Percentiles rank a stretch among this genome's conserved stretches.
These are phyloP conservation scores for Hemiscyllium ocellatum DNA, from an alignment of 2,113 vertebrate species.

Conservation along the genomic window DNA sequence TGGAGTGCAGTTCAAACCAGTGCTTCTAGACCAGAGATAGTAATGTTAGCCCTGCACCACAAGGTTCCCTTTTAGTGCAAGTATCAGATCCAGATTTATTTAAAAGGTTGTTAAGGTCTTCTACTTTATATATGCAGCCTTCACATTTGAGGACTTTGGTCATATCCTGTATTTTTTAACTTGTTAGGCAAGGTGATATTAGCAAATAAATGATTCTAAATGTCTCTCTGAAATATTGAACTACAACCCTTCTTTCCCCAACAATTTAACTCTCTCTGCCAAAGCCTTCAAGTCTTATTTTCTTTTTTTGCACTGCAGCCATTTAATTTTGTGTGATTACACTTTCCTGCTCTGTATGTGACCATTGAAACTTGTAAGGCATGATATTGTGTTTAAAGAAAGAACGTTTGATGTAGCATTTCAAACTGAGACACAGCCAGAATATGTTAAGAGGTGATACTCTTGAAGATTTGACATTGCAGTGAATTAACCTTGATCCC, in stretches of 20 bases:
- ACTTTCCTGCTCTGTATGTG: neutral
- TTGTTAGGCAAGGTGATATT: neutral
- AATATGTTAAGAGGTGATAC: neutral
- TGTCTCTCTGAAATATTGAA: neutral
- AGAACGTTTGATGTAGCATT: neutral
- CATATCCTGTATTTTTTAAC: slow-evolving; percentile 13
- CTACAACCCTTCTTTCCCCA: neutral
- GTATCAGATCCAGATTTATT: neutral
- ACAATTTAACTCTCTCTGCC: neutral
- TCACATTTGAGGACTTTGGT: neutral
- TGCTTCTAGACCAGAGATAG: too few relatives aligned
- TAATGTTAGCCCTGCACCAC: too few relatives aligned
- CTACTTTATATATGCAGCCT: neutral
- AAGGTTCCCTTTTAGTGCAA: neutral
- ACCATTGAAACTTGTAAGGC: neutral
- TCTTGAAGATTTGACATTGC: neutral
- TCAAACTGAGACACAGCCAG: neutral
- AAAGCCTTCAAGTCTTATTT: neutral
- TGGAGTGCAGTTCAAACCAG: too few relatives aligned
- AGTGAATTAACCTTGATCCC: neutral
- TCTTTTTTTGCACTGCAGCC: neutral
- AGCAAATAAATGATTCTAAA: slow-evolving; percentile 2
- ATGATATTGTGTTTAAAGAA: neutral
- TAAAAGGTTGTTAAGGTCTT: neutral
- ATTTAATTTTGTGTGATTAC: neutral